phyloP scores from a whole-genome alignment of 2,113 vertebrate species.

The Junco hyemalis region DNA sequence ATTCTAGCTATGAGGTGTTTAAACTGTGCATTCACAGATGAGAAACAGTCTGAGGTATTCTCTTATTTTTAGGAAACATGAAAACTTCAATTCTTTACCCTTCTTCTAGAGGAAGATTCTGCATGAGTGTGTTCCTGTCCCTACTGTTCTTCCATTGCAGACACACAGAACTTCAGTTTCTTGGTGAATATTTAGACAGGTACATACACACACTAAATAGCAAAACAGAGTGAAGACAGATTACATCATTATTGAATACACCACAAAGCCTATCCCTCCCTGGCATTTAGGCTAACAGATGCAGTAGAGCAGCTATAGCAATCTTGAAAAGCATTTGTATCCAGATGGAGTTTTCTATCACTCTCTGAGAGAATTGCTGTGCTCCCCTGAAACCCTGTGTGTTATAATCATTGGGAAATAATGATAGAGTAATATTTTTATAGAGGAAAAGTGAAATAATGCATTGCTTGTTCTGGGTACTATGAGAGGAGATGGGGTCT shows the following conservation, averaged over 20 bases:
- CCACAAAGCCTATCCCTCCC: background rate
- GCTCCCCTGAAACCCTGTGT: background rate
- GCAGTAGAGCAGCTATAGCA: background rate
- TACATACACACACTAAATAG: background rate
- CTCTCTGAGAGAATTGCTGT: background rate
- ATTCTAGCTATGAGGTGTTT: background rate
- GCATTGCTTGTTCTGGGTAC: background rate
- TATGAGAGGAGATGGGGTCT: background rate
- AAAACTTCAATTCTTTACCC: background rate
- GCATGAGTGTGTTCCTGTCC: rapidly evolving
- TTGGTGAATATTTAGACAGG: background rate
- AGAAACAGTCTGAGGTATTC: background rate
- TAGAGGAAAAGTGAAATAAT: background rate
- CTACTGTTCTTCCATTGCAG: background rate
- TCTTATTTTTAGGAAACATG: background rate
- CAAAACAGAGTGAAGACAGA: background rate
- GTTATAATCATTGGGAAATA: background rate
- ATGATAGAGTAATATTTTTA: background rate
- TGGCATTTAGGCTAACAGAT: background rate
- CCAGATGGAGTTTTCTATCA: background rate
- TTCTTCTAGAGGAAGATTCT: background rate
- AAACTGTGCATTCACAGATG: background rate
- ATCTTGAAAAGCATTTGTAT: background rate
- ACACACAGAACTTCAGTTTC: background rate
- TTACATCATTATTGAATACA: background rate